Evolutionary conservation across 1,140 invertebrate species (phyloP).

Genomic region (Drosophila pallidifrons): DNA sequence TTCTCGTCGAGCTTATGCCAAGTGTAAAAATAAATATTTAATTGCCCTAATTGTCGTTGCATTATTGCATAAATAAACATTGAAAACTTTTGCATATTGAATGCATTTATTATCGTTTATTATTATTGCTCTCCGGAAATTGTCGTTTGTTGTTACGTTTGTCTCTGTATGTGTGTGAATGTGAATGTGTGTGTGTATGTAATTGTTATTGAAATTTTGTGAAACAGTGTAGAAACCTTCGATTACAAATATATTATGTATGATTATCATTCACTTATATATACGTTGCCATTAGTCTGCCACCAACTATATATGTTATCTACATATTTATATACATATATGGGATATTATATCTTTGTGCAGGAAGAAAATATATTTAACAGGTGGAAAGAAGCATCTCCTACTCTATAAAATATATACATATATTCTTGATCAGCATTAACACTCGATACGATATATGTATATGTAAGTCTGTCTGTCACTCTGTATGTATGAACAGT

Average conservation of each 20-base stretch:
- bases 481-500: no score
- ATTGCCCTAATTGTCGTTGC: constrained; percentile 67
- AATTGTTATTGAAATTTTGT: constrained; percentile 3
- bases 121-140: constrained; percentile 41
- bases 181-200: neutral
- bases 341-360: neutral
- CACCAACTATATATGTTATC: neutral
- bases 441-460: no score
- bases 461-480: no score
- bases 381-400: no score
- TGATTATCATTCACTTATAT: neutral
- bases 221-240: constrained; percentile 21
- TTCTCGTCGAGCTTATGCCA: constrained; percentile 31
- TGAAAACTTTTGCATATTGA: constrained; percentile 54
- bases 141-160: constrained; percentile 32
- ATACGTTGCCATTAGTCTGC: neutral
- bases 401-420: no score
- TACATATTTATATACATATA: neutral
- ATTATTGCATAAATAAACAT: constrained; percentile 69
- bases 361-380: no score
- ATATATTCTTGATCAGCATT: no score
- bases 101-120: constrained; percentile 47
- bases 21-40: constrained; percentile 72
- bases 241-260: constrained; percentile 8
- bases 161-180: neutral